These are phyloP conservation scores for Mastomys natalensis DNA, from an alignment of 2,113 vertebrate genomes.

Conservation along the genomic window DNA sequence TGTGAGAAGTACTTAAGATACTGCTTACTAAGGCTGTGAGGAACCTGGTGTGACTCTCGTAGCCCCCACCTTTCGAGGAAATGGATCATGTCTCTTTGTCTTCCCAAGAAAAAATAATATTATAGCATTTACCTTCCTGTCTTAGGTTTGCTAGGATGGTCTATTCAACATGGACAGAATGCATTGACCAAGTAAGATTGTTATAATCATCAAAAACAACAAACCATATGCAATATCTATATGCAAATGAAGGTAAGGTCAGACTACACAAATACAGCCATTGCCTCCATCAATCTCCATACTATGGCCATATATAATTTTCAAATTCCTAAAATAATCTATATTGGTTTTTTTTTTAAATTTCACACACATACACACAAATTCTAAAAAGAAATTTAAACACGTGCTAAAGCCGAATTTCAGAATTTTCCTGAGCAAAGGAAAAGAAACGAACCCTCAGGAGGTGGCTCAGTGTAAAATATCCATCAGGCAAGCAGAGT, in stretches of 20 bases:
- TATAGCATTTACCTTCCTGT: background rate
- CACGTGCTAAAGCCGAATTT: background rate
- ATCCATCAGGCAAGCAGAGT: background rate
- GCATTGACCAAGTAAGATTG: conserved; percentile 4
- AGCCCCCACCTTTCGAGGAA: conserved; percentile 65
- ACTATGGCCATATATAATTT: background rate
- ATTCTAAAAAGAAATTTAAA: background rate
- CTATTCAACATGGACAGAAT: background rate
- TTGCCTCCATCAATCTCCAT: background rate
- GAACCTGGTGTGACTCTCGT: conserved; percentile 76
- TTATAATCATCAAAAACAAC: background rate
- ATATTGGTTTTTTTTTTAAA: background rate
- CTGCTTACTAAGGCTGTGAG: conserved; percentile 80
- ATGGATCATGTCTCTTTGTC: background rate
- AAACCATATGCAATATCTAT: background rate
- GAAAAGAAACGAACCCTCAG: background rate
- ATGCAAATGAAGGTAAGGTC: background rate
- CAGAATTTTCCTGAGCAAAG: background rate
- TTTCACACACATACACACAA: background rate
- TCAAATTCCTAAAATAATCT: background rate
- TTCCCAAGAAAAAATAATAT: background rate
- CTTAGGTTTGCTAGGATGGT: conserved; percentile 7
- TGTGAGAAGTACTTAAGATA: conserved; percentile 81
- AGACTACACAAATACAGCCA: conserved; percentile 20
- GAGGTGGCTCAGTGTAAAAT: background rate